Conservation (phyloP, 2,113 vertebrate genomes). For the Tragelaphus buxtoni region DNA sequence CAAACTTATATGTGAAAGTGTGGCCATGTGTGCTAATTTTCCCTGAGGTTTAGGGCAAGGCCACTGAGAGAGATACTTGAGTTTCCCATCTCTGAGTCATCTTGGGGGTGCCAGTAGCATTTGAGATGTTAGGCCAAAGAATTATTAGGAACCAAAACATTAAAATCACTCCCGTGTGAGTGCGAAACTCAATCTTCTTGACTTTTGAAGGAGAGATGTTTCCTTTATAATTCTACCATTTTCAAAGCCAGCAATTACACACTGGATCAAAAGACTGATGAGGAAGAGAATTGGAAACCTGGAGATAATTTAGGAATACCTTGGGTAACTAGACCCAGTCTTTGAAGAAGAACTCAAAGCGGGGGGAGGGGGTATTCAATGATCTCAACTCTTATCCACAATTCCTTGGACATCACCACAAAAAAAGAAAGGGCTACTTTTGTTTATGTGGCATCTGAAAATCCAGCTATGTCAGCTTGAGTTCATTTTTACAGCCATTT, state of each 20-base stretch:
- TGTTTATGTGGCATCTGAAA: conserved; percentile 45
- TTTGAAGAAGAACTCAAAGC: conserved; percentile 48
- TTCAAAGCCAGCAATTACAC: conserved; percentile 56
- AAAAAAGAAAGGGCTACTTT: conserved; percentile 37
- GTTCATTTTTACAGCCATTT: conserved; percentile 58
- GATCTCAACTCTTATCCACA: conserved; percentile 53
- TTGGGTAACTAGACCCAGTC: conserved; percentile 56
- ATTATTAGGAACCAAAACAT: conserved; percentile 52
- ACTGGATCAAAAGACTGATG: conserved; percentile 57
- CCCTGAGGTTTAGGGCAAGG: not conserved
- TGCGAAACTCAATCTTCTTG: conserved; percentile 46
- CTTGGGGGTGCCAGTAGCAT: conserved; percentile 3
- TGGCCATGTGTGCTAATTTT: not conserved
- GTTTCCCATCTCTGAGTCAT: conserved; percentile 12
- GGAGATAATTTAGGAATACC: conserved; percentile 61
- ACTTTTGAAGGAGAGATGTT: conserved; percentile 41
- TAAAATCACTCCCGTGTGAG: conserved; percentile 57
- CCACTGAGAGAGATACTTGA: not conserved
- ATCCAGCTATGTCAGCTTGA: conserved; percentile 32
- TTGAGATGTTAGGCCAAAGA: conserved; percentile 31
- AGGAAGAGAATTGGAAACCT: conserved; percentile 54
- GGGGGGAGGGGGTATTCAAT: conserved; percentile 36
- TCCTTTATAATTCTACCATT: conserved; percentile 47
- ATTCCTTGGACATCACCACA: conserved; percentile 54
- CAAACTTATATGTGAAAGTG: not conserved